Evolutionary conservation across 2,113 vertebrate species (phyloP).

Genomic region (Pseudolaguvia tuberculata): DNA sequence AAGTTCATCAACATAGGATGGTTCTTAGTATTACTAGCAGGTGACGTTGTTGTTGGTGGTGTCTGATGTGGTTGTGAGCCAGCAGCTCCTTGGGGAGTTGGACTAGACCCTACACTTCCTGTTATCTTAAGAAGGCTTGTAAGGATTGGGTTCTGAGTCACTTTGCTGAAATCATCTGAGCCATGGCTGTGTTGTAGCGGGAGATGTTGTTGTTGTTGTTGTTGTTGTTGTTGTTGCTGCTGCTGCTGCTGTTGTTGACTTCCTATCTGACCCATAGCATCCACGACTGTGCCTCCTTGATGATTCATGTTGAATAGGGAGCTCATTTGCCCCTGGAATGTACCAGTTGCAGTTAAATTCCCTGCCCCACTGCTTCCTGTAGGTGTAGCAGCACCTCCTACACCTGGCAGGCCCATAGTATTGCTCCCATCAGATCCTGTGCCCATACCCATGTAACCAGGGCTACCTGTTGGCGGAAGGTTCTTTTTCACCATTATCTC

Average conservation of each 20-base stretch:
- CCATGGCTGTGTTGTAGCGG: conserved; percentile 79
- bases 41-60: conserved; percentile 90
- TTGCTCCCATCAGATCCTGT: conserved; percentile 70
- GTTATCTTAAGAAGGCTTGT: conserved; percentile 96
- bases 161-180: conserved; percentile 92
- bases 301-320: conserved; percentile 82
- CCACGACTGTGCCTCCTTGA: conserved; percentile 56
- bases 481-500: conserved; percentile 99
- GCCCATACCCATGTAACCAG: conserved; percentile 85
- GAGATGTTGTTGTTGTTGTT: conserved; percentile 54
- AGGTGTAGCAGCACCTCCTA: conserved; percentile 83
- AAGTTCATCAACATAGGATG: conserved; percentile 99
- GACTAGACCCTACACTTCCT: conserved; percentile 90
- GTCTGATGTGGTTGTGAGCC: conserved; percentile 80
- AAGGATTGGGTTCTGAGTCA: conserved; percentile 97
- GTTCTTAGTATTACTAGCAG: conserved; percentile 98
- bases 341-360: conserved; percentile 45
- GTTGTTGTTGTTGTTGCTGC: conserved; percentile 61
- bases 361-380: conserved; percentile 67
- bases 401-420: conserved; percentile 74
- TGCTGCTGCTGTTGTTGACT: conserved; percentile 56
- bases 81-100: conserved; percentile 75
- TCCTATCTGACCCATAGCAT: conserved; percentile 57
- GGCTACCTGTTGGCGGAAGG: conserved; percentile 89
- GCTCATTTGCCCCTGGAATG: conserved; percentile 75